Evolutionary conservation across 2,888 invertebrate species (phyloP), one percentile per base, ranked within the genome.

Genomic region (Tinea trinotella): DNA sequence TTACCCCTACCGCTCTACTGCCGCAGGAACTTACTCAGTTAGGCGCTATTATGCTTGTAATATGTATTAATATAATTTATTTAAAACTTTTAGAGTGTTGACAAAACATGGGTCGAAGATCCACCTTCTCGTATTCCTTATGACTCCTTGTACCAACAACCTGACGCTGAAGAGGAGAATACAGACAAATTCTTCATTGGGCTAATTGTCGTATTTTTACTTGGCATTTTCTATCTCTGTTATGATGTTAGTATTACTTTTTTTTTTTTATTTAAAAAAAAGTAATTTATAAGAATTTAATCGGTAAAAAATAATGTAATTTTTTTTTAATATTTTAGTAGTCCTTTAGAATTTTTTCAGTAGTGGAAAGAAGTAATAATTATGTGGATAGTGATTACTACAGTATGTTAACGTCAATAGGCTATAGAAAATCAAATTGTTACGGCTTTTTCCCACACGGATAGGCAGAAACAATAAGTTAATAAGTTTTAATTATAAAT

Each of bases 81-180:
- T n/a, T n/a, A n/a, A n/a, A n/a, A n/a, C n/a, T 44, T 55, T 55
- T 55, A 93, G 93, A 92, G 91, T 56, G 90, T 90, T 5, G 93
- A 93, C 61, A 91, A 91, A 64, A 91, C 91, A 0, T 95, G 95
- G 95, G 93, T 93, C 2, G 93, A 93, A 72, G 94, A 95, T 66
- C 93, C 94, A 1, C 95, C 95, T 0, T 91, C 91, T 34, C 87
- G 92, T 53, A 88, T 91, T 9, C 88, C 92, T 0, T 95, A 94
- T 70, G 91, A 91, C 62, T 92, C 93, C 1, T 82, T 90, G 30
- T 92, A 93, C 70, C 90, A 91, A 30, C 90, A 91, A 60, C 89
- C 90, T 10, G 91, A 93, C 12, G 88, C 91, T 34, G 92, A 93
- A 68, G 94, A 95, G 72, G 93, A 94, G 64, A 92, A 91, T 55